Evolutionary conservation across 2,888 invertebrate genomes (phyloP).

Genomic region (Tetropium fuscum): DNA sequence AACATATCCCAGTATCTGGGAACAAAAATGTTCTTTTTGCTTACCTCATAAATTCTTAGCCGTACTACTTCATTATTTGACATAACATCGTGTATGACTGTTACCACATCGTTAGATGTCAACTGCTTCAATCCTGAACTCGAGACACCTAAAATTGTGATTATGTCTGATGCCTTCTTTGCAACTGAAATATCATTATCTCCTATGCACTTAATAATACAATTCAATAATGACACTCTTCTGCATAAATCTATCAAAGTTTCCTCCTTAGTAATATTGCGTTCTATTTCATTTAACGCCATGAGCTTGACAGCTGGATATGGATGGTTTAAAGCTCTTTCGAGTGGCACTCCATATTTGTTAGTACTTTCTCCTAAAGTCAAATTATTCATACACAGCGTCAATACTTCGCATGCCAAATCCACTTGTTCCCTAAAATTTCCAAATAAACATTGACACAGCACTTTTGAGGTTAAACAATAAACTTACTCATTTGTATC

Average conservation of each 20-base stretch:
- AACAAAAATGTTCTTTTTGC: neutral
- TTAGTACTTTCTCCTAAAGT: conserved; percentile 71
- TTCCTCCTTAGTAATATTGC: conserved; percentile 55
- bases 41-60: conserved; percentile 77
- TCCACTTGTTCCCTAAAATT: conserved; percentile 70
- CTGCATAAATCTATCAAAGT: conserved; percentile 55
- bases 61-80: conserved; percentile 71
- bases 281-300: conserved; percentile 73
- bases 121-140: conserved; percentile 66
- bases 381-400: conserved; percentile 74
- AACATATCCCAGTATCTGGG: conserved; percentile 2
- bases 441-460: conserved; percentile 35
- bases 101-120: conserved; percentile 69
- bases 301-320: conserved; percentile 73
- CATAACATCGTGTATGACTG: conserved; percentile 71
- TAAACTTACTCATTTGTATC: conserved; percentile 65
- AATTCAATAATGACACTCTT: conserved; percentile 66
- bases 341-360: conserved; percentile 71
- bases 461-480: conserved; percentile 48
- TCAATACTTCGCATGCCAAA: conserved; percentile 75
- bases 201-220: conserved; percentile 70
- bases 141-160: conserved; percentile 67
- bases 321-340: conserved; percentile 74
- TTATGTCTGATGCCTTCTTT: conserved; percentile 70
- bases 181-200: conserved; percentile 73